These are phyloP conservation scores for Erinaceus europaeus DNA, from an alignment of 2,113 vertebrate species.

Conservation along the genomic window DNA sequence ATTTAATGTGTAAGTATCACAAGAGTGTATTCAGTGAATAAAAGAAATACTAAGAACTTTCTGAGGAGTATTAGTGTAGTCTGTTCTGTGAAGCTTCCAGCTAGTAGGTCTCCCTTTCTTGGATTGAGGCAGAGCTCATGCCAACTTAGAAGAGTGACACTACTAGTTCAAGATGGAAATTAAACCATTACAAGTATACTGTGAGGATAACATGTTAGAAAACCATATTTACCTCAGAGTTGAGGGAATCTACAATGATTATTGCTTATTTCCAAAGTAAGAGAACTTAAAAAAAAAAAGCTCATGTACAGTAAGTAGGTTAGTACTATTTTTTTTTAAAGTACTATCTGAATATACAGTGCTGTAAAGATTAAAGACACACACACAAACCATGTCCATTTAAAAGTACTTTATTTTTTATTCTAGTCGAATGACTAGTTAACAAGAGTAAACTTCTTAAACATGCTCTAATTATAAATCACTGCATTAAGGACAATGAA, in stretches of 20 bases:
- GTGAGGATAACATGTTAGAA: background rate
- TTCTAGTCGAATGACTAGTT: slow-evolving; percentile 88
- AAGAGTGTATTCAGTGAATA: background rate
- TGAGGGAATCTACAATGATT: background rate
- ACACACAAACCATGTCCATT: slow-evolving; percentile 59
- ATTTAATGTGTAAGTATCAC: background rate
- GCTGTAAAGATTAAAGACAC: slow-evolving; percentile 5
- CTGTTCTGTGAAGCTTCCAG: too few relatives aligned
- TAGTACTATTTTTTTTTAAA: background rate
- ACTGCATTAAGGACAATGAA: slow-evolving; percentile 86
- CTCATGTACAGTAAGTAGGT: background rate
- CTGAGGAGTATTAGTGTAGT: accelerated
- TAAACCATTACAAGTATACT: background rate
- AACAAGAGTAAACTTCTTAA: slow-evolving; percentile 83
- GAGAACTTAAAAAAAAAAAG: background rate
- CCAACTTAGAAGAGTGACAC: background rate
- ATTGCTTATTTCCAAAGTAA: background rate
- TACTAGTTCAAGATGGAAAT: background rate
- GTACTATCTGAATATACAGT: background rate
- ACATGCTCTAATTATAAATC: slow-evolving; percentile 87
- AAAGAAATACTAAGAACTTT: background rate
- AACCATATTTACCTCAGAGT: background rate
- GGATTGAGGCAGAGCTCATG: background rate
- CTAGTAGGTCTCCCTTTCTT: accelerated
- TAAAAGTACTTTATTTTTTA: slow-evolving; percentile 89